Evolutionary conservation across 2,888 invertebrate genomes (phyloP), one percentile per base, ranked within the genome.

Genomic region (Xestia sexstrigata): DNA sequence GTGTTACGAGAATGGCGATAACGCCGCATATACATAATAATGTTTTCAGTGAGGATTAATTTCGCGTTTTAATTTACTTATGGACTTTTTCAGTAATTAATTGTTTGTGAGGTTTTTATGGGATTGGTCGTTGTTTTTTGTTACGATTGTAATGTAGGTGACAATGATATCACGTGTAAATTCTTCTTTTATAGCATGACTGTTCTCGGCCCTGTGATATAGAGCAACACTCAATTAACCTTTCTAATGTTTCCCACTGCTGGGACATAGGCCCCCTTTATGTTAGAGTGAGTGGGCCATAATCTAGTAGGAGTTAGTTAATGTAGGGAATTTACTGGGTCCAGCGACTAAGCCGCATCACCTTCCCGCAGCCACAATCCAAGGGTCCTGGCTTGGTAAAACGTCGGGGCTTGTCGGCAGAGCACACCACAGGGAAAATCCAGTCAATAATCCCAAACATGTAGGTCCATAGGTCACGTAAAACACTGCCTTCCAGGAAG

Each of bases 11-110:
- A 80, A 82, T 69, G 45, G 67, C 49, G 69, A 76, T 78, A 76
- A 80, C 74, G 42, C 66, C 62, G 39, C 67, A 39, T n/a, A n/a
- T n/a, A n/a, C n/a, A n/a, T 74, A 66, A 79, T 75, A 58, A 70
- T 79, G 74, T 73, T 86, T 86, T 77, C 70, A 75, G 70, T 35
- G 26, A n/a, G 66, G 60, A 86, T 83, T 83, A 67, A 83, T 73
- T 72, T 74, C 35, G 49, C 52, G 35, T 86, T 77, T 74, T 83
- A 72, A 83, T 83, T 83, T 83, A 83, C 62, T 52, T 67, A 66
- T 39, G 78, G 60, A 68, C 68, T 60, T 70, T 62, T 71, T 58
- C 65, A 65, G 23, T 82, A 63, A 74, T 77, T 49, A 52, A 67
- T 75, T 72, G 35, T 67, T 47, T 49, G 35, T n/a, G 26, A 23